Base-by-base conservation (phyloP, 2,888 invertebrate genomes). In the Byasa hedistus region DNA sequence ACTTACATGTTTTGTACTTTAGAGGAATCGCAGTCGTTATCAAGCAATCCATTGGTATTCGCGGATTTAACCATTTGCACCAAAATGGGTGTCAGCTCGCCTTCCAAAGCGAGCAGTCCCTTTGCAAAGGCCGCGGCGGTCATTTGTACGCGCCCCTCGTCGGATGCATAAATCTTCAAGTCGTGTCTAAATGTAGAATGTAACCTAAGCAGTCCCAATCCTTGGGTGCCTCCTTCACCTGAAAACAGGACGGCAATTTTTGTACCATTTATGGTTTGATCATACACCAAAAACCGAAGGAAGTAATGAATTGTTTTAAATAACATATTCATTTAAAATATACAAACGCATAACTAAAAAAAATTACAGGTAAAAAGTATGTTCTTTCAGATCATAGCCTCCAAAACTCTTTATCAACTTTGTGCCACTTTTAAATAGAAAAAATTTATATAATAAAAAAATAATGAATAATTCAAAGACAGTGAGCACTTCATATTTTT, bases 1-100 rank as follows among this genome's bases (percentile, higher is more conserved):
- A 92, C 95, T 94, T 84, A 97, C 97, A 97, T 96, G 83, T 97
- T 97, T 84, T 98, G 98, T 83, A 96, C 97, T 87, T 98, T 98
- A 79, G 97, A 97, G 21, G 98, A 98, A 84, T 99, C 99, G 80
- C 98, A 98, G 84, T 99, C 99, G 79, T 99, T 99, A 82, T 99
- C 99, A 57, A 99, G 90, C 52, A 99, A 81, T 73, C 99, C 99
- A 92, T 99, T 99, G 0, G 99, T 99, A 81, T 99, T 99, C 27
- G 99, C 99, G 71, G 98, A 98, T 85, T 99, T 99, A 51, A 99
- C 99, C 99, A 99, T 99, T 89, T 99, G 99, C 61, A 99, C 99
- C 58, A 99, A 91, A 82, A 99, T 99, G 0, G 99, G 99, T 0
- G 99, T 99, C 52, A 99, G 92, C 87, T 99, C 99, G 0, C 99